Conservation (phyloP, 1,140 invertebrate species). For the Bombus ignitus region DNA sequence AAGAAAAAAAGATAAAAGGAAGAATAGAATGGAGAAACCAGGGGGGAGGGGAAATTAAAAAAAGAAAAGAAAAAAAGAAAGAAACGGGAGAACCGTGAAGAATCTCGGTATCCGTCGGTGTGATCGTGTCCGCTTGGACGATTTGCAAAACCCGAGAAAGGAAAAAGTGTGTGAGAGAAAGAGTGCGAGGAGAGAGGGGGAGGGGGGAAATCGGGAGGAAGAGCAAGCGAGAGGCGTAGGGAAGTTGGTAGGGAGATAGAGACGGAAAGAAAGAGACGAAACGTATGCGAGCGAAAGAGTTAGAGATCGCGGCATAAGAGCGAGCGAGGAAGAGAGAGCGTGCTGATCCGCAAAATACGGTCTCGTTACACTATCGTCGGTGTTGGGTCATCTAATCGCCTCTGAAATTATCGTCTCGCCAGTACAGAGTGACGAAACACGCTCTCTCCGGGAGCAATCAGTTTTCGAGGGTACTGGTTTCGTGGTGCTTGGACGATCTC, state of each 20-base stretch:
- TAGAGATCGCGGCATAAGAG: background rate
- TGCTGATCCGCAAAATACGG: conserved; percentile 49
- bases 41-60: background rate
- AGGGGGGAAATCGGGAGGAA: background rate
- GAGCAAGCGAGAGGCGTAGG: background rate
- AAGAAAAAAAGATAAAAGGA: background rate
- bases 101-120: conserved; percentile 39
- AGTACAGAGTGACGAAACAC: conserved; percentile 58
- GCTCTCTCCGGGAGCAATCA: conserved; percentile 24
- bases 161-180: conserved; percentile 21
- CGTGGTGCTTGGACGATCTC: background rate
- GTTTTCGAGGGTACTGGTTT: conserved; percentile 16
- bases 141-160: conserved; percentile 43
- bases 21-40: background rate
- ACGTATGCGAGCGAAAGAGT: background rate
- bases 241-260: conserved; percentile 12
- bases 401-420: conserved; percentile 56
- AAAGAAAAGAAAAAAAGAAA: background rate
- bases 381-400: conserved; percentile 65
- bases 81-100: conserved; percentile 30
- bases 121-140: conserved; percentile 28
- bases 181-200: background rate
- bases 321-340: background rate
- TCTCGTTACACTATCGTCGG: conserved; percentile 49
- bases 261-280: conserved; percentile 1